A percentile compares a stretch with the other conserved stretches of the same genome.
phyloP scores from a whole-genome alignment of 2,888 invertebrate genomes.

The Criorhina ranunculi region DNA sequence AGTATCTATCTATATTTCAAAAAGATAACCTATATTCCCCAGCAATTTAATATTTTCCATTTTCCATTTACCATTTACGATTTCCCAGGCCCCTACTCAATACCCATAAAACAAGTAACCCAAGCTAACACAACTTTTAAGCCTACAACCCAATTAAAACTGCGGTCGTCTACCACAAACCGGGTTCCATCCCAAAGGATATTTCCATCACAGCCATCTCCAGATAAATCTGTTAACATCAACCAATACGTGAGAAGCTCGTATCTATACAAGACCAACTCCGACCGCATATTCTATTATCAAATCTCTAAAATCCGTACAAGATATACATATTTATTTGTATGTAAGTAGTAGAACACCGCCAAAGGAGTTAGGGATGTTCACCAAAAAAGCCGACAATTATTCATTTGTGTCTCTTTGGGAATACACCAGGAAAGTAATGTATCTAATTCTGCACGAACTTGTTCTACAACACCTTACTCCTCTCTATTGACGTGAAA shows the following conservation, averaged over 20 bases:
- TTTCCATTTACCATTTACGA: constrained; percentile 28
- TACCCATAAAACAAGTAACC: constrained; percentile 18
- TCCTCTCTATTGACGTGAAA: constrained; percentile 31
- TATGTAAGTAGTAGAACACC: constrained; percentile 5
- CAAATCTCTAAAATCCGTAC: constrained; percentile 44
- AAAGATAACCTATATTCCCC: background rate
- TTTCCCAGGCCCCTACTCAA: constrained; percentile 23
- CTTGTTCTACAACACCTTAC: background rate
- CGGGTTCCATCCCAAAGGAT: constrained; percentile 33
- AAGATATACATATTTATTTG: constrained; percentile 13
- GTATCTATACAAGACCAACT: constrained; percentile 1
- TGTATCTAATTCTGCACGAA: constrained; percentile 13
- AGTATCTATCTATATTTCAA: background rate
- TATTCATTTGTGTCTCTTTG: constrained; percentile 48
- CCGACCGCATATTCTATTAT: constrained; percentile 27
- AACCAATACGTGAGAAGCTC: constrained; percentile 11
- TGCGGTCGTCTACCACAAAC: constrained; percentile 44
- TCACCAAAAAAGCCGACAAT: constrained; percentile 37
- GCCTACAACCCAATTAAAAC: constrained; percentile 52
- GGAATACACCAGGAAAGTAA: constrained; percentile 30
- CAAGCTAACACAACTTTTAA: constrained; percentile 3
- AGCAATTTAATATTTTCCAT: constrained; percentile 37
- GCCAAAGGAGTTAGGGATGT: constrained; percentile 13
- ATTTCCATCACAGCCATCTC: constrained; percentile 11
- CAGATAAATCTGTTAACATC: constrained; percentile 33